Conservation (phyloP, 2,113 vertebrate species). For the Pyrgilauda ruficollis region DNA sequence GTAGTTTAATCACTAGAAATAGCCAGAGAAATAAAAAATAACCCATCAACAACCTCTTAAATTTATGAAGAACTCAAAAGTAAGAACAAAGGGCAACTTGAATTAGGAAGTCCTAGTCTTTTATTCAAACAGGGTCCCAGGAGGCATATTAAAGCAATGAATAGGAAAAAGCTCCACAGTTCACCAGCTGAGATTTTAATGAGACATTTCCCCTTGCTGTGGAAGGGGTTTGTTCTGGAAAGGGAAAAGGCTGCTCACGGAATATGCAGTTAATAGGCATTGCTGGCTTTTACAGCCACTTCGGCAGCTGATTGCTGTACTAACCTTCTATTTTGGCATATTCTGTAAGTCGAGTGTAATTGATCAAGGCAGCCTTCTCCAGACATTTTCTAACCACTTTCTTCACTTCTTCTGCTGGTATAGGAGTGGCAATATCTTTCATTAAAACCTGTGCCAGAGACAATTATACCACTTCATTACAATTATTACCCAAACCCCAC, state of each 20-base stretch:
- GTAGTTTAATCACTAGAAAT: constrained; percentile 47
- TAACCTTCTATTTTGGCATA: constrained; percentile 94
- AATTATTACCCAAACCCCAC: not conserved
- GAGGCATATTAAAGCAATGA: constrained; percentile 85
- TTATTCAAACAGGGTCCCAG: constrained; percentile 77
- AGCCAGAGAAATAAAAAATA: constrained; percentile 63
- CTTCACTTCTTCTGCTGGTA: constrained; percentile 93
- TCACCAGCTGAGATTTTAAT: constrained; percentile 87
- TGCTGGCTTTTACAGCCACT: constrained; percentile 71
- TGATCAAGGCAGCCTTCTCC: constrained; percentile 92
- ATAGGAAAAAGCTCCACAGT: constrained; percentile 81
- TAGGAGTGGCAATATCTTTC: constrained; percentile 95
- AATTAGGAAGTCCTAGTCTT: constrained; percentile 71
- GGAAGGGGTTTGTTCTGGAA: constrained; percentile 72
- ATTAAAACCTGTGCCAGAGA: constrained; percentile 86
- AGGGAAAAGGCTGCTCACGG: constrained; percentile 67
- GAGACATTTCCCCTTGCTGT: constrained; percentile 81
- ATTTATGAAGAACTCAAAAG: constrained; percentile 67
- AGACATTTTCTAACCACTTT: constrained; percentile 91
- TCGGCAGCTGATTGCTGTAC: constrained; percentile 68
- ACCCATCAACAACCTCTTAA: constrained; percentile 54
- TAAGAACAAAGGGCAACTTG: constrained; percentile 80
- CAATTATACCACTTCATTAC: constrained; percentile 24
- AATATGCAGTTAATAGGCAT: constrained; percentile 75
- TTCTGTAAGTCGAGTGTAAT: constrained; percentile 93